Evolutionary conservation across 2,888 invertebrate genomes (phyloP), one percentile per base, ranked within the genome.

Genomic region (Drosophila nigricruria): DNA sequence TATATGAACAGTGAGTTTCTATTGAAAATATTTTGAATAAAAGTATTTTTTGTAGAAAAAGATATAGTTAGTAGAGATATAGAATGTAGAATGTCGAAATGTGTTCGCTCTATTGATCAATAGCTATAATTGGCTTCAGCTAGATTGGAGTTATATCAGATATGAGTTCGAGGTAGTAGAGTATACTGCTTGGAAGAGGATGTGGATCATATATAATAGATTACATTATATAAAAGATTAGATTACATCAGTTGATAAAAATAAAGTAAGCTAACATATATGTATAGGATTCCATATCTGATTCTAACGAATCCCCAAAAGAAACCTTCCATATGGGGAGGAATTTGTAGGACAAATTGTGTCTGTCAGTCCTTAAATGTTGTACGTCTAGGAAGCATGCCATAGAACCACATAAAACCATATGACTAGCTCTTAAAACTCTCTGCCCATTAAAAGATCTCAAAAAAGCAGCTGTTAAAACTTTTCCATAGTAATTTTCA

Each of bases 401-500:
- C 14, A 14, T 23, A 6, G 43, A 23, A 23, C 16, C 16, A 16
- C 23, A 16, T 3, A 16, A 6, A 12, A 20, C 3, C 6, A 30
- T 18, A n/a, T n/a, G 18, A 6, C 18, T 32, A 14, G 14, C 18
- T 34, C 20, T 50, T 9, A 8, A 32, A 18, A 18, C 32, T 32
- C 6, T 20, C 20, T 8, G 2, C 4, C 20, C 5, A 18, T 18
- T 10, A 18, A 18, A 0, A 6, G 0, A 30, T 30, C 30, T 14
- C 9, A 32, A 10, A 4, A 25, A 18, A 38, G 38, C 34, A 58
- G 58, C 30, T 63, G 34, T 42, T 47, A 4, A 1, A n/a, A 43
- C 2, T 43, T 52, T 52, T 36, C 20, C 16, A 40, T 18, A 27
- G 6, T 25, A 42, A 20, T 50, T 50, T 65, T 23, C 20, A 34